A percentile compares a stretch with the other conserved stretches of the same genome.
phyloP scores from a whole-genome alignment of 2,888 invertebrate species.

The Brachypalpus laphriformis region DNA sequence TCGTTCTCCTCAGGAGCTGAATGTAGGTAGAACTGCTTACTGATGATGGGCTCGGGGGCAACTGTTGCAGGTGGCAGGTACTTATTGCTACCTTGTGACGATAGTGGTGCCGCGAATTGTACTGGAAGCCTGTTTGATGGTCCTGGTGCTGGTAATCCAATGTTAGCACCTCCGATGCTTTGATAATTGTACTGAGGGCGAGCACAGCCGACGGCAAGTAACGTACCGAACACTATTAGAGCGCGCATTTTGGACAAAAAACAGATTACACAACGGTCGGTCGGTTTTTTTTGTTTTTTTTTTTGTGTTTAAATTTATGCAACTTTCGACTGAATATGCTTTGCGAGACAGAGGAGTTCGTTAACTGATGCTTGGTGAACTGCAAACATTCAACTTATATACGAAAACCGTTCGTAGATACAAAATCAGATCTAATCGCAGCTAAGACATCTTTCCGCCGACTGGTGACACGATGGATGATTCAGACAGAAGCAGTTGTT shows the following conservation, averaged over 20 bases:
- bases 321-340: conserved; percentile 59
- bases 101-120: background rate
- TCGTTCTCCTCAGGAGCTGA: conserved; percentile 81
- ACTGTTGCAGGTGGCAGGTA: conserved; percentile 74
- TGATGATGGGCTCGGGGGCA: conserved; percentile 77
- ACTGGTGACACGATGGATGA: conserved; percentile 48
- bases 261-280: conserved; percentile 7
- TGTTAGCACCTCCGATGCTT: conserved; percentile 18
- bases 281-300: background rate
- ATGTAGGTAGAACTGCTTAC: conserved; percentile 81
- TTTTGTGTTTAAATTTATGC: conserved; percentile 22
- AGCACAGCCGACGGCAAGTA: conserved; percentile 76
- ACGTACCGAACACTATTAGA: conserved; percentile 75
- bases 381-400: conserved; percentile 72
- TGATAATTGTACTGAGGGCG: conserved; percentile 80
- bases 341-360: conserved; percentile 64
- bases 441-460: conserved; percentile 40
- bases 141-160: conserved; percentile 66
- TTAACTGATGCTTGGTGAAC: conserved; percentile 68
- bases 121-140: background rate
- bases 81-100: conserved; percentile 70
- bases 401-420: conserved; percentile 53
- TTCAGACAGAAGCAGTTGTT: conserved; percentile 49
- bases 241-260: conserved; percentile 73
- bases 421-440: conserved; percentile 37